Evolutionary conservation across 2,888 invertebrate genomes (phyloP), one percentile per base, ranked within the genome.

Genomic region (Aromia moschata): DNA sequence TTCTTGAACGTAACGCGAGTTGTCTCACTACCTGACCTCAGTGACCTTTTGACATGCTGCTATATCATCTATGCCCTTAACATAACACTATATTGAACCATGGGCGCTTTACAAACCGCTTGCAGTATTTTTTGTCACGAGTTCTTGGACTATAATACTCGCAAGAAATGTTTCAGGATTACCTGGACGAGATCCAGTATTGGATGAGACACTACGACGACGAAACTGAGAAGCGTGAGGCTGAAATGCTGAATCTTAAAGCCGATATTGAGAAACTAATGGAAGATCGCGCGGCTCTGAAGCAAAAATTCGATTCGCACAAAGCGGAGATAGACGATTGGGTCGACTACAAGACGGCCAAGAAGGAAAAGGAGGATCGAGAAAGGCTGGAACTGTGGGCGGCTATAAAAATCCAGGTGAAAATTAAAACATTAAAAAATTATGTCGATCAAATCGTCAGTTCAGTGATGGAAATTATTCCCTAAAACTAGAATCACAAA

Each of bases 171-270:
- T 46, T 58, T 45, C 45, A 77, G 70, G 77, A 79, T 51, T 58
- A 67, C 40, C 14, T 67, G 17, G 70, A 72, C 2, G 70, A 71
- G 16, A 78, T 77, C 7, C 61, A 74, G 7, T 69, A 70, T 41
- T 79, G 77, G 78, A 73, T 75, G 70, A 71, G 74, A 41, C 58
- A 62, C n/a, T 78, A 77, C 49, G 77, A 77, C 17, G 64, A 65
- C 12, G 77, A 78, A 53, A 58, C 68, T 1, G 77, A 79, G 49
- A 45, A 54, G 11, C 59, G 63, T 15, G 77, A 77, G 17, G 56
- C 57, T 3, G 70, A 74, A 51, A 66, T 76, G 15, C 51, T 70
- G 1, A 60, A 67, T 12, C 31, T 76, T 9, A 71, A 67, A 56
- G 58, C 62, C 15, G 62, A 68, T 9, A 57, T 70, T 41, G 76